A percentile compares a stretch with the other conserved stretches of the same genome.
phyloP scores from a whole-genome alignment of 2,888 invertebrate genomes.

The Himalopsyche anomala region DNA sequence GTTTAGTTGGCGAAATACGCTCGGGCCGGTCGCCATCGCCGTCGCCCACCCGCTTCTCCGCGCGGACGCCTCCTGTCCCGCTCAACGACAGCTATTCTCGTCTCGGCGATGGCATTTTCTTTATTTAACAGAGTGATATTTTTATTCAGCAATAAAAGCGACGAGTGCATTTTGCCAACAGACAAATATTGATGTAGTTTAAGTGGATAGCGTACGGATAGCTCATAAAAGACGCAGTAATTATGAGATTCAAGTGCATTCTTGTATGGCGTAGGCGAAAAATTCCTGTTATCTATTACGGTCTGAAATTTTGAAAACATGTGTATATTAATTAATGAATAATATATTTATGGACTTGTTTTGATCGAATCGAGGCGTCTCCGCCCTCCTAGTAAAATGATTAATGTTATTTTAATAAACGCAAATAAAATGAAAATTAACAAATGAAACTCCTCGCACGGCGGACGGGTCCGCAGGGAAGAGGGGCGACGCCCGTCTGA shows the following conservation, averaged over 20 bases:
- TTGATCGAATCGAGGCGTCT: slow-evolving; percentile 46
- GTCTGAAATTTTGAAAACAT: slow-evolving; percentile 72
- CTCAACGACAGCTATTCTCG: not conserved
- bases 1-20: slow-evolving; percentile 62
- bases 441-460: not conserved
- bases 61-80: slow-evolving; percentile 69
- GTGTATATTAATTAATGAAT: slow-evolving; percentile 57
- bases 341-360: slow-evolving; percentile 67
- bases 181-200: slow-evolving; percentile 69
- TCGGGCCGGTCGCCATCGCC: slow-evolving; percentile 69
- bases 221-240: slow-evolving; percentile 71
- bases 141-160: slow-evolving; percentile 76
- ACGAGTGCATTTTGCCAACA: slow-evolving; percentile 75
- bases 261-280: slow-evolving; percentile 72
- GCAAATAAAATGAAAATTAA: not conserved
- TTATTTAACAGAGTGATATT: slow-evolving; percentile 73
- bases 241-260: slow-evolving; percentile 78
- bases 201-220: slow-evolving; percentile 54
- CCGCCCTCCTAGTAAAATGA: slow-evolving; percentile 41
- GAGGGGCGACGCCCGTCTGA: too few species aligned
- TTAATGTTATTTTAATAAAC: slow-evolving; percentile 57
- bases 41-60: slow-evolving; percentile 75
- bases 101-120: slow-evolving; percentile 35
- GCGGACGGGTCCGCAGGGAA: too few species aligned
- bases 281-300: slow-evolving; percentile 76